Percentiles rank a stretch among this genome's conserved stretches.
Conservation (phyloP, 92 coral and sea anemone species). For the Virgularia gustaviana region DNA sequence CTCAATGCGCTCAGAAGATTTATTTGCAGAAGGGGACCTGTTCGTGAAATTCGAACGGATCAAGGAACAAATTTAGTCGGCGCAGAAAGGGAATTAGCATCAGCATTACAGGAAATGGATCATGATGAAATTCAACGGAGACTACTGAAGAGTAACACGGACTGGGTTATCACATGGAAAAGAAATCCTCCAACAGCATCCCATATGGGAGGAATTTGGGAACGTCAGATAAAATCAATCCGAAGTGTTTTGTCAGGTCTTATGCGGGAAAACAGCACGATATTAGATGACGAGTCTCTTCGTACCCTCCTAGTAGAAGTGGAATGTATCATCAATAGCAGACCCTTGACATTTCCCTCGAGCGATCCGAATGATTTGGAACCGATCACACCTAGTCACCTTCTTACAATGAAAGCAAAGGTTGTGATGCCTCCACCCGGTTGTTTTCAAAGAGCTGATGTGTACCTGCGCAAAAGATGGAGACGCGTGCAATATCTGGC, state of each 20-base stretch:
- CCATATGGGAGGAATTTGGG: slow-evolving; percentile 61
- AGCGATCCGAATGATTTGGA: background rate
- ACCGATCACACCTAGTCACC: background rate
- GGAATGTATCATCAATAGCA: background rate
- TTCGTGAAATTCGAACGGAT: slow-evolving; percentile 48
- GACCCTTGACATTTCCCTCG: background rate
- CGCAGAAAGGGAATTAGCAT: slow-evolving; percentile 31
- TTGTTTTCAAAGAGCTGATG: slow-evolving; percentile 32
- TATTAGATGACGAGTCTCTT: background rate
- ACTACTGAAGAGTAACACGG: slow-evolving; percentile 29
- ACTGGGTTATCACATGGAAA: slow-evolving; percentile 48
- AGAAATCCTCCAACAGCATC: slow-evolving; percentile 38
- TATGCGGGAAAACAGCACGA: background rate
- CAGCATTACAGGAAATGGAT: slow-evolving; percentile 53
- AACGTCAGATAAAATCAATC: slow-evolving; percentile 15
- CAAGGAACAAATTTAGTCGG: slow-evolving; percentile 59
- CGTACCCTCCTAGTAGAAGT: background rate
- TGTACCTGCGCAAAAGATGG: slow-evolving; percentile 39
- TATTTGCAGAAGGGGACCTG: slow-evolving; percentile 56
- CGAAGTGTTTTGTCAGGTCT: background rate
- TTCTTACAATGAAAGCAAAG: slow-evolving; percentile 18
- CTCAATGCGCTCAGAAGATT: slow-evolving; percentile 53
- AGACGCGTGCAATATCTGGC: slow-evolving; percentile 40
- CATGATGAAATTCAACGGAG: slow-evolving; percentile 39
- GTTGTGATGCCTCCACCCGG: slow-evolving; percentile 42